phyloP scores from a whole-genome alignment of 1,140 invertebrate species.

The Palaemon carinicauda region DNA sequence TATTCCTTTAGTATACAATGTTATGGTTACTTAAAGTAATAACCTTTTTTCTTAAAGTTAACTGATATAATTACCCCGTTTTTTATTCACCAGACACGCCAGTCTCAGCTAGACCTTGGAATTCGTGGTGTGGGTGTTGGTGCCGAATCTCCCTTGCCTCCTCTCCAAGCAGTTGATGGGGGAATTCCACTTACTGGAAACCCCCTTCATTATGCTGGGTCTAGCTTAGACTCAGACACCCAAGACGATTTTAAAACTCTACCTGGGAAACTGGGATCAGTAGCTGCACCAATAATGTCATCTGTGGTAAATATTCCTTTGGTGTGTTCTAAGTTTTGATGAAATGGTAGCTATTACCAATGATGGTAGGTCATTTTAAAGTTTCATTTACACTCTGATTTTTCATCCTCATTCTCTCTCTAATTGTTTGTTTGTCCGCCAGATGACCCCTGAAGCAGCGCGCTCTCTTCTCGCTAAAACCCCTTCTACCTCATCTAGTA shows the following conservation, averaged over 20 bases:
- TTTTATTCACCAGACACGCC: constrained; percentile 40
- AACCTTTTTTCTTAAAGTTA: background rate
- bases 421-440: too few species aligned
- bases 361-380: too few species aligned
- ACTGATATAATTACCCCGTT: too few species aligned
- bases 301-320: constrained; percentile 67
- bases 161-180: constrained; percentile 24
- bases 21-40: too few species aligned
- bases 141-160: constrained; percentile 65
- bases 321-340: too few species aligned
- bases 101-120: constrained; percentile 64
- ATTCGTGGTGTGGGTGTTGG: constrained; percentile 66
- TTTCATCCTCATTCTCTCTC: too few species aligned
- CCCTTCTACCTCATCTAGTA: too few species aligned
- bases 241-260: constrained; percentile 62
- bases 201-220: constrained; percentile 64
- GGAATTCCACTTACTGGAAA: constrained; percentile 56
- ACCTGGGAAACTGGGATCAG: constrained; percentile 62
- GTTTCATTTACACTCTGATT: too few species aligned
- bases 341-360: too few species aligned
- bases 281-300: constrained; percentile 73
- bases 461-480: too few species aligned
- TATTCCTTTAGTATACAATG: too few species aligned
- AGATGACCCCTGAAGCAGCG: too few species aligned
- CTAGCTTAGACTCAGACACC: constrained; percentile 59